phyloP scores from a whole-genome alignment of 2,113 vertebrate genomes.

The Gadus chalcogrammus region DNA sequence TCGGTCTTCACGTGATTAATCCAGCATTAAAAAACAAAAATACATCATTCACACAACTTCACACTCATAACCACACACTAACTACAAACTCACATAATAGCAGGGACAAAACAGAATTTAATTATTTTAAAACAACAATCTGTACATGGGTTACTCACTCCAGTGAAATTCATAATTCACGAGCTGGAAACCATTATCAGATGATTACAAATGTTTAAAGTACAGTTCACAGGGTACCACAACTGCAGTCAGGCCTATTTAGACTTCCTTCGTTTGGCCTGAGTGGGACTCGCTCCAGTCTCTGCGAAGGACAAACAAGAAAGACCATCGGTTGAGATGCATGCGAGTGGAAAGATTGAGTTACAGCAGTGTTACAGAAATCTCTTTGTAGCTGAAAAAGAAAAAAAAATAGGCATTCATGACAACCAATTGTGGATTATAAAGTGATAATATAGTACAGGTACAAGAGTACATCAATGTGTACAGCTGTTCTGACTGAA shows the following conservation, averaged over 20 bases:
- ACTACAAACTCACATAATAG: slow-evolving; percentile 67
- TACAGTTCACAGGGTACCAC: slow-evolving; percentile 83
- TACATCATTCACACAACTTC: slow-evolving; percentile 65
- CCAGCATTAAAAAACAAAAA: slow-evolving; percentile 72
- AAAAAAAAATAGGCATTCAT: too few species aligned
- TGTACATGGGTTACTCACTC: slow-evolving; percentile 84
- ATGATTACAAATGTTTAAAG: slow-evolving; percentile 84
- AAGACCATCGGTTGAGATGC: background rate
- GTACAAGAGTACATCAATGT: too few species aligned
- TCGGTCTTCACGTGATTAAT: slow-evolving; percentile 71
- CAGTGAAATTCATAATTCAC: slow-evolving; percentile 68
- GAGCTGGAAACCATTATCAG: slow-evolving; percentile 71
- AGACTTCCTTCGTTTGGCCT: slow-evolving; percentile 98
- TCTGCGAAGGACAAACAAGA: slow-evolving; percentile 65
- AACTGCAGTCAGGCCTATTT: slow-evolving; percentile 80
- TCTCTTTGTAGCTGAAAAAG: too few species aligned
- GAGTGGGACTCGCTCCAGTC: slow-evolving; percentile 87
- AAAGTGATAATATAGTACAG: too few species aligned
- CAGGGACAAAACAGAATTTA: slow-evolving; percentile 61
- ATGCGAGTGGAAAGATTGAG: background rate
- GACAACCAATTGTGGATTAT: too few species aligned
- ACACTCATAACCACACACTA: slow-evolving; percentile 63
- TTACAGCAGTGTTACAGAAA: too few species aligned
- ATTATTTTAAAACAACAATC: slow-evolving; percentile 79
- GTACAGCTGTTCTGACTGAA: too few species aligned